phyloP scores from a whole-genome alignment of 2,888 invertebrate species.

The Frankliniella intonsa region DNA sequence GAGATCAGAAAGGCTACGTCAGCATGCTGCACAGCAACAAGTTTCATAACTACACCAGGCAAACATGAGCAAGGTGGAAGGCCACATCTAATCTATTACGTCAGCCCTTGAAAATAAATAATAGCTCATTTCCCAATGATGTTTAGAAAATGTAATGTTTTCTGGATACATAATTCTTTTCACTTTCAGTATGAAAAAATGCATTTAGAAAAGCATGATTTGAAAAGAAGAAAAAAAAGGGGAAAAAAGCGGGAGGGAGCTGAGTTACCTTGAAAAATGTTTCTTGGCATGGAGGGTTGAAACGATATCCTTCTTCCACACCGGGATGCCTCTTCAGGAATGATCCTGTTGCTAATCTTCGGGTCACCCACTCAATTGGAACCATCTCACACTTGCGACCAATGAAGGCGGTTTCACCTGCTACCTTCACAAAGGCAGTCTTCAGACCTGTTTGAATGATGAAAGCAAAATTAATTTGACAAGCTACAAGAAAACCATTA shows the following conservation, averaged over 20 bases:
- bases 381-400: conserved; percentile 93
- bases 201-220: not conserved
- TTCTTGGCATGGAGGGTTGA: conserved; percentile 73
- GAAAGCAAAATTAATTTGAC: not conserved
- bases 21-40: conserved; percentile 8
- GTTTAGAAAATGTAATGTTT: no score
- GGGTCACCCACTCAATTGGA: conserved; percentile 97
- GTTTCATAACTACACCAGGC: not conserved
- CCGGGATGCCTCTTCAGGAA: conserved; percentile 82
- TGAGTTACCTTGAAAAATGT: conserved; percentile 89
- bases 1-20: not conserved
- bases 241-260: no score
- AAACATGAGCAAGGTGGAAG: not conserved
- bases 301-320: conserved; percentile 88
- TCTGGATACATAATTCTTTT: no score
- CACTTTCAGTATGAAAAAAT: no score
- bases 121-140: not conserved
- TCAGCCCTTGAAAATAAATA: not conserved
- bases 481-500: not conserved
- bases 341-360: conserved; percentile 92
- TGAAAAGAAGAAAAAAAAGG: not conserved
- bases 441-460: conserved; percentile 60
- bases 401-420: conserved; percentile 74
- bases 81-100: not conserved
- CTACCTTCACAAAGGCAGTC: conserved; percentile 76